Base-by-base conservation (phyloP, 2,113 vertebrate genomes). In the Henicopernis longicauda region DNA sequence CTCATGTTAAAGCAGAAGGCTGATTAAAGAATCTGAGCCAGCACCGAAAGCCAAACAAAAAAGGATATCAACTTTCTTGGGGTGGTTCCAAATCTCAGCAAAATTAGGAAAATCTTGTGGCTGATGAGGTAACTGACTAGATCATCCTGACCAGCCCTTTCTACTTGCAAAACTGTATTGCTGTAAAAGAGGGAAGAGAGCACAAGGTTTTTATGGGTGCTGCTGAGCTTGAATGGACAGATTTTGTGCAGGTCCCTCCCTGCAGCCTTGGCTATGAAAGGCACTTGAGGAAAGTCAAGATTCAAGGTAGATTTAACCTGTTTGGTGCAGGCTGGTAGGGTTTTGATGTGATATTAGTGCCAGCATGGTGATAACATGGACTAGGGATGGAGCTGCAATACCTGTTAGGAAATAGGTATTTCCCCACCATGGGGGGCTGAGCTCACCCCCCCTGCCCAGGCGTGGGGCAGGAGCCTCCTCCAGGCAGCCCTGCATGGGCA, bases 361-460 rank as follows among this genome's bases (percentile, higher is more conserved):
- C 76, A 63, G 38, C 1, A 5, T 11, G 10, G 11, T 32, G 21
- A 17, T 19, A 58, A 31, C 27, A 18, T 17, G 38, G 32, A 58
- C 2, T 34, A 57, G 63, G 49, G 10, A 36, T 49, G 44, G 67
- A 70, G 40, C 78, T 83, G 69, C 40, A 90, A 69, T 22, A 19
- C 29, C 16, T 49, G 1, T 7, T 19, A 47, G 55, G 55, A 74
- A 84, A 71, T 2, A 10, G 31, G 29, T n/a, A n/a, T 70, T 74
- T 47, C 45, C 10, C 9, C 10, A 1, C 34, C 0, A 3, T 5
- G 36, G 22, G 9, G 26, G 23, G 3, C 17, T 32, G n/a, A 84
- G 54, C 34, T 58, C 31, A 47, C 5, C 34, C 20, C 17, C 18
- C 18, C 10, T 71, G 27, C 44, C 25, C 47, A 32, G 8, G 9